Conservation (phyloP, 2,113 vertebrate genomes). For the Barbus barbus region DNA sequence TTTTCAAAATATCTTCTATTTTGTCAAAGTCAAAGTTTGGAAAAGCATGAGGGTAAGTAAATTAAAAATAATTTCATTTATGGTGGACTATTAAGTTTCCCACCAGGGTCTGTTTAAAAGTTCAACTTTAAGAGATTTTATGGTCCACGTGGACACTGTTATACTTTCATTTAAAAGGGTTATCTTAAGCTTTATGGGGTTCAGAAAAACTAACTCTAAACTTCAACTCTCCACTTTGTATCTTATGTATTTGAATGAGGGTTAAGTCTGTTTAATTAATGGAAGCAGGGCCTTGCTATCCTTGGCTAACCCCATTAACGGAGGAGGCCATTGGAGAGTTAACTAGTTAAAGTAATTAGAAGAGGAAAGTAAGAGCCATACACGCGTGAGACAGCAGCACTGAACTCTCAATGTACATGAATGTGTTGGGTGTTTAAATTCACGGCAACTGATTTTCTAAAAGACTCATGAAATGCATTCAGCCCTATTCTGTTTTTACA, state of each 20-base stretch:
- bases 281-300: slow-evolving; percentile 38
- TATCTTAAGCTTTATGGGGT: slow-evolving; percentile 37
- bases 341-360: slow-evolving; percentile 51
- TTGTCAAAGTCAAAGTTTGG: neutral
- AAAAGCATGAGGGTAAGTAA: neutral
- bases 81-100: neutral
- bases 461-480: neutral
- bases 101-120: slow-evolving; percentile 7
- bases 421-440: slow-evolving; percentile 16
- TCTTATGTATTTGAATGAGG: slow-evolving; percentile 38
- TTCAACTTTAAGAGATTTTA: slow-evolving; percentile 24
- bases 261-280: slow-evolving; percentile 52
- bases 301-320: slow-evolving; percentile 46
- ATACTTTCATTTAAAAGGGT: slow-evolving; percentile 36
- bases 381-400: neutral
- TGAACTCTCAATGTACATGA: slow-evolving; percentile 19
- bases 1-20: neutral
- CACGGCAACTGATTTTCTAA: neutral
- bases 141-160: neutral
- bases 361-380: slow-evolving; percentile 9
- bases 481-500: neutral
- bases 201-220: slow-evolving; percentile 27
- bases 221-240: neutral
- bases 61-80: neutral
- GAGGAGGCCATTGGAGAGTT: slow-evolving; percentile 49